These are phyloP conservation scores for Limnephilus marmoratus DNA, from an alignment of 2,888 invertebrate genomes.

Conservation along the genomic window DNA sequence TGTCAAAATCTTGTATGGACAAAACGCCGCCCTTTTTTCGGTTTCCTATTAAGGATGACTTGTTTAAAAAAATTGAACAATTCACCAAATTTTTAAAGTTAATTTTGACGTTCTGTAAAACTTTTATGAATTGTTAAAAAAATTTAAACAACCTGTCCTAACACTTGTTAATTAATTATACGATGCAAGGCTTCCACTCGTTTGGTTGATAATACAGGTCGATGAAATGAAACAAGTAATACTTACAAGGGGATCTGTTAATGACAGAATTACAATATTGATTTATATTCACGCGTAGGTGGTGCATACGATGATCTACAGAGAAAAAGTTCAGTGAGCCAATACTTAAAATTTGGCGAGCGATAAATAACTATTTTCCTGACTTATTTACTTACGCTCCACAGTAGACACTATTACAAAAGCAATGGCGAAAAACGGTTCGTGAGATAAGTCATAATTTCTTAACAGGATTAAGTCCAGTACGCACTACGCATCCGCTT, in stretches of 20 bases:
- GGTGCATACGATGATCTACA: neutral
- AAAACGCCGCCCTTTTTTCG: too few relatives aligned
- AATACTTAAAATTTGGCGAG: neutral
- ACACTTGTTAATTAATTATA: neutral
- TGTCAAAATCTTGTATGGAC: too few relatives aligned
- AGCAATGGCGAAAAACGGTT: neutral
- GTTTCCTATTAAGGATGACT: too few relatives aligned
- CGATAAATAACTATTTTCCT: neutral
- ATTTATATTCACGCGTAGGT: neutral
- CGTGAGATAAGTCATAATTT: neutral
- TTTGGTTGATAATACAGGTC: neutral
- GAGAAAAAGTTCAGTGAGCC: neutral
- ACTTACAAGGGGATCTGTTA: too few relatives aligned
- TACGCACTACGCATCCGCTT: neutral
- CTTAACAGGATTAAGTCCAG: neutral
- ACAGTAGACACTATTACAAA: neutral
- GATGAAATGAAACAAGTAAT: too few relatives aligned
- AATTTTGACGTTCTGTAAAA: too few relatives aligned
- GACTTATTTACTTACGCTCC: neutral
- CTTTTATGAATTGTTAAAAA: too few relatives aligned
- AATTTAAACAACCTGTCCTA: too few relatives aligned
- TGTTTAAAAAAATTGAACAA: too few relatives aligned
- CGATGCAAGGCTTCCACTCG: neutral
- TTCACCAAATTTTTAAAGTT: too few relatives aligned
- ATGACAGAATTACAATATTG: neutral